phyloP scores from a whole-genome alignment of 2,888 invertebrate species.

The Callosobruchus maculatus region DNA sequence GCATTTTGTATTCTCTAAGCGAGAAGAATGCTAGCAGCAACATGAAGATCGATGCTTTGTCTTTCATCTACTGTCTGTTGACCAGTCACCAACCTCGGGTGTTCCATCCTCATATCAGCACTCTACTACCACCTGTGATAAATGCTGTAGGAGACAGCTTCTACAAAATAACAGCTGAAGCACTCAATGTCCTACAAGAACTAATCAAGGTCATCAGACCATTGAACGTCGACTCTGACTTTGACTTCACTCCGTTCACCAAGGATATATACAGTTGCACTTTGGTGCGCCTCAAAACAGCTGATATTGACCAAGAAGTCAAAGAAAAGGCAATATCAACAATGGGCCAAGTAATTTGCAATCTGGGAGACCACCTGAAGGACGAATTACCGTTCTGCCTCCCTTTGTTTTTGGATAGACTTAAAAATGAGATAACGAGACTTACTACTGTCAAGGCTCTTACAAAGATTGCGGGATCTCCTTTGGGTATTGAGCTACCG shows the following conservation, averaged over 20 bases:
- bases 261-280: conserved; percentile 81
- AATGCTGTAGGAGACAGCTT: conserved; percentile 91
- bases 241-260: conserved; percentile 77
- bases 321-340: conserved; percentile 97
- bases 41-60: conserved; percentile 95
- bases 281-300: conserved; percentile 79
- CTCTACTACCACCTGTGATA: conserved; percentile 80
- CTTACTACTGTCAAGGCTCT: conserved; percentile 94
- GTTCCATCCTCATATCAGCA: conserved; percentile 77
- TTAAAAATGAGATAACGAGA: conserved; percentile 95
- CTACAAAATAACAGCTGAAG: conserved; percentile 98
- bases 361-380: conserved; percentile 82
- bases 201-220: conserved; percentile 92
- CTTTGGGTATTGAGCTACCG: conserved; percentile 51
- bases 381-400: conserved; percentile 80
- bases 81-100: conserved; percentile 74
- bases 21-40: conserved; percentile 94
- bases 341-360: conserved; percentile 91
- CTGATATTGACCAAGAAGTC: conserved; percentile 98
- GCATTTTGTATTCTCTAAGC: conserved; percentile 82
- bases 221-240: conserved; percentile 57
- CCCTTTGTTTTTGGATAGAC: conserved; percentile 90
- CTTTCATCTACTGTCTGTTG: conserved; percentile 83
- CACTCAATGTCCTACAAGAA: conserved; percentile 87
- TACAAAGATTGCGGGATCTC: conserved; percentile 89